Conservation (phyloP, 1,140 invertebrate species). For the Drosophila littoralis region DNA sequence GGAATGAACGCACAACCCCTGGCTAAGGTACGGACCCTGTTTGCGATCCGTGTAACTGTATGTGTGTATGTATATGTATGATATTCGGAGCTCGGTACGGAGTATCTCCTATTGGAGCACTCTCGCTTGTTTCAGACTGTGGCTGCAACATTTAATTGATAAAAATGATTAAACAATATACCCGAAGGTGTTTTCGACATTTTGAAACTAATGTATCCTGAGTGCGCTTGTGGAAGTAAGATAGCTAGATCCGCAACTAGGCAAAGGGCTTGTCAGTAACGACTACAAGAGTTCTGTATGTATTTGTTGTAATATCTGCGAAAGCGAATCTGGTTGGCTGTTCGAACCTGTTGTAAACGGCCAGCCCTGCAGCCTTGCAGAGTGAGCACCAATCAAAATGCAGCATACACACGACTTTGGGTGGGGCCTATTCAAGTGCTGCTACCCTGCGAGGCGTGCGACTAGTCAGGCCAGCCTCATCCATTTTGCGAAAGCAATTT, state of each 20-base stretch:
- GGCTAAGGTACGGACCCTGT: too few relatives aligned
- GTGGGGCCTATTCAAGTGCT: constrained; percentile 4
- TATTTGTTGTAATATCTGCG: background rate
- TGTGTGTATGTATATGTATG: too few relatives aligned
- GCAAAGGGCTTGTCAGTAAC: background rate
- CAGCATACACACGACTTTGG: background rate
- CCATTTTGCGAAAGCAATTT: constrained; percentile 33
- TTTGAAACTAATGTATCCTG: constrained; percentile 7
- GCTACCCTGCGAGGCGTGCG: background rate
- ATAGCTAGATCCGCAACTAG: background rate
- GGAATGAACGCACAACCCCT: too few relatives aligned
- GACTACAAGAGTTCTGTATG: constrained; percentile 2
- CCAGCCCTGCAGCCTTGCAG: constrained; percentile 8
- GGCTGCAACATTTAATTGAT: constrained; percentile 10
- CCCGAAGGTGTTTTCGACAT: background rate
- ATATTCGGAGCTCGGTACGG: background rate
- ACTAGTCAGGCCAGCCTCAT: constrained; percentile 5
- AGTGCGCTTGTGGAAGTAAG: constrained; percentile 2
- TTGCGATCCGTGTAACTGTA: too few relatives aligned
- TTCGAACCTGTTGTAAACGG: background rate
- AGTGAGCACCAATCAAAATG: constrained; percentile 12
- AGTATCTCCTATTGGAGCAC: background rate
- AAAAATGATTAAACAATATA: constrained; percentile 13
- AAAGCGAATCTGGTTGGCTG: constrained; percentile 4
- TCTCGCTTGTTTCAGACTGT: constrained; percentile 5